A percentile compares a stretch with the other conserved stretches of the same genome.
phyloP scores from a whole-genome alignment of 2,797 vertebrate genomes.

The Glyptemys insculpta region DNA sequence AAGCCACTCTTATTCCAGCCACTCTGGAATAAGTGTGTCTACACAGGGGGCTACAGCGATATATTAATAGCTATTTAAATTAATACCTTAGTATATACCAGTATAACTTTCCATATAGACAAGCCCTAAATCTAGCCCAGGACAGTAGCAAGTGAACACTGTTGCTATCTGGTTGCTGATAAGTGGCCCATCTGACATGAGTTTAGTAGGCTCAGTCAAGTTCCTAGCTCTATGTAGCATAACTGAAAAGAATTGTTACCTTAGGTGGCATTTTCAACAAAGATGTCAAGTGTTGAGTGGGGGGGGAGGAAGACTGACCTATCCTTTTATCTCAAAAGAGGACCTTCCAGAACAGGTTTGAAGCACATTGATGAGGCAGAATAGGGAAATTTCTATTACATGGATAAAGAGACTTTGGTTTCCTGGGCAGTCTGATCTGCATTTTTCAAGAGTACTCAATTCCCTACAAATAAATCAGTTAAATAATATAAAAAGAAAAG shows the following conservation, averaged over 20 bases:
- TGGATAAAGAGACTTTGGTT: background rate
- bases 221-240: rapidly evolving
- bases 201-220: background rate
- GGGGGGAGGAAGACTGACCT: background rate
- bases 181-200: rapidly evolving
- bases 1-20: background rate
- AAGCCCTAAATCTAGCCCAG: rapidly evolving
- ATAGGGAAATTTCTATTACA: background rate
- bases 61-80: background rate
- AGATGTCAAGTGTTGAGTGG: background rate
- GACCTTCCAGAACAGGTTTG: background rate
- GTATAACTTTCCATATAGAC: background rate
- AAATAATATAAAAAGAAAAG: background rate
- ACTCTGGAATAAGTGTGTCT: background rate
- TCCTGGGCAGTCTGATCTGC: background rate
- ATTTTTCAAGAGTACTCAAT: background rate
- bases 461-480: background rate
- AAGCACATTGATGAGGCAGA: background rate
- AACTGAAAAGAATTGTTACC: background rate
- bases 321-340: background rate
- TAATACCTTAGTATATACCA: rapidly evolving
- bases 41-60: background rate
- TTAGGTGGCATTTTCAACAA: background rate
- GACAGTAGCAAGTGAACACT: background rate
- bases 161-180: rapidly evolving